Base-by-base conservation (phyloP, 2,797 vertebrate species). In the Malacoctenus gilli region DNA sequence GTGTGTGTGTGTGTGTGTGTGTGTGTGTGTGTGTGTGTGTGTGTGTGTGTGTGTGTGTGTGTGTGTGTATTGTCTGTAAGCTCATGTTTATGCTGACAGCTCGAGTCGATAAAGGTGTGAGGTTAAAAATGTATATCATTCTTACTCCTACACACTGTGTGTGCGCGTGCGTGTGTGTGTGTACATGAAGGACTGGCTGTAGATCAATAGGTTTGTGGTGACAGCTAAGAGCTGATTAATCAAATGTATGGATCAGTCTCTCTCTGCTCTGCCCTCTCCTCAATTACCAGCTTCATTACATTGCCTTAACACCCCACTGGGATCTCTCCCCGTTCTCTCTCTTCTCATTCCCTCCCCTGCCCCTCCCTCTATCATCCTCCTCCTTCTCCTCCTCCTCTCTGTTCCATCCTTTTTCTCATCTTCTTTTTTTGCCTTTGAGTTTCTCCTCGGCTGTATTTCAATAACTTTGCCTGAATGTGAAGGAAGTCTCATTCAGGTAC, bases 201-300 rank as follows among this genome's bases (percentile, higher is more conserved):
- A 39, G 73, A 90, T 92, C 88, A 79, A 88, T 91, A 85, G 72
- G 77, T 64, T 63, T 85, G 83, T 85, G 83, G 86, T 91, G 89
- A 91, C 89, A 90, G 88, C 90, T 89, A 71, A 88, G 86, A 87
- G 85, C 88, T 87, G 88, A 91, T 92, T 86, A 90, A 91, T 92
- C 87, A 90, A 84, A 87, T 57, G 73, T 85, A 90, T 91, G 76
- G 87, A 91, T 90, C 87, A 75, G 79, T 75, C 84, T 86, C 79
- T 82, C 79, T 75, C 78, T 85, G 80, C 78, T 80, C 83, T 80
- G 82, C 82, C 81, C 80, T 86, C 83, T 85, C 79, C 79, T 89
- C 87, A 89, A 89, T 90, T 89, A 90, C 87, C 85, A 89, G 86
- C 89, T 89, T 91, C 83, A 89, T 89, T 91, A 89, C 86, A 76